These are phyloP conservation scores for Larimichthys crocea DNA, from an alignment of 2,113 vertebrate genomes.

Conservation along the genomic window DNA sequence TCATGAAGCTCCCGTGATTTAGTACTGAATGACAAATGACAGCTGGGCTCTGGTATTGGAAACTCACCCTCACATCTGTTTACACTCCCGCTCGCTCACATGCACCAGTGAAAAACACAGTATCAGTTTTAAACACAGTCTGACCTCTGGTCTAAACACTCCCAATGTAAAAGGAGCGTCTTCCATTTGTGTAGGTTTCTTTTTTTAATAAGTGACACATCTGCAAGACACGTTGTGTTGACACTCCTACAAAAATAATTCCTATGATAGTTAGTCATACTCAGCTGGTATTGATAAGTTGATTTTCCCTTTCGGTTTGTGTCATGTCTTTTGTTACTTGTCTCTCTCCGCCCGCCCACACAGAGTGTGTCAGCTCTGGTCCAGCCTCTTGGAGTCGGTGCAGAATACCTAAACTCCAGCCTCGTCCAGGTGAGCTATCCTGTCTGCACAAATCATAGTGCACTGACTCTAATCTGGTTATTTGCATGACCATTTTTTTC, in stretches of 20 bases:
- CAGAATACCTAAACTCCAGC: constrained; percentile 96
- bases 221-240: background rate
- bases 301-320: constrained; percentile 1
- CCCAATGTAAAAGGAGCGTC: background rate
- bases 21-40: constrained; percentile 58
- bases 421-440: constrained; percentile 91
- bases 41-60: constrained; percentile 35
- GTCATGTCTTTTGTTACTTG: background rate
- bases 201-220: background rate
- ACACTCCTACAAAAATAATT: background rate
- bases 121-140: constrained; percentile 17
- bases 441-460: background rate
- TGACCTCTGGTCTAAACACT: constrained; percentile 6
- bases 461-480: background rate
- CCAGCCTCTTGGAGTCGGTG: constrained; percentile 95
- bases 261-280: background rate
- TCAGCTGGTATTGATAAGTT: background rate
- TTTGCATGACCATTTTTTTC: background rate
- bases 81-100: background rate
- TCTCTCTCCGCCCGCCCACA: constrained; percentile 46
- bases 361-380: constrained; percentile 96
- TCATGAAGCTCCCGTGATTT: constrained; percentile 62
- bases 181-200: background rate
- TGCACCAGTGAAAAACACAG: constrained; percentile 11
- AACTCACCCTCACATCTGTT: constrained; percentile 42